phyloP scores from a whole-genome alignment of 2,888 invertebrate genomes.

The Drosophila suboccidentalis region DNA sequence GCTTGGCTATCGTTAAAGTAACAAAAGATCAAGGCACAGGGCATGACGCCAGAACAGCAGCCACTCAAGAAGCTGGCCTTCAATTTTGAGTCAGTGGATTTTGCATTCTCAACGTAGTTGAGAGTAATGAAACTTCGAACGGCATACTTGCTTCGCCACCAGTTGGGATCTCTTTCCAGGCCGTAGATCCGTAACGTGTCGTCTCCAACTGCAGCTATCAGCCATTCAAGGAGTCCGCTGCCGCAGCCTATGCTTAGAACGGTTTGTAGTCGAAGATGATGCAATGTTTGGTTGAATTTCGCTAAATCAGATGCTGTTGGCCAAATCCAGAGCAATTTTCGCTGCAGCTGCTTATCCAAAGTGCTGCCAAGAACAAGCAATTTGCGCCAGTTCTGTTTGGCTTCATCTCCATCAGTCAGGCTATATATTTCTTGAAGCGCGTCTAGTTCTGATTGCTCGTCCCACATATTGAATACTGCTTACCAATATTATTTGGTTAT shows the following conservation, averaged over 20 bases:
- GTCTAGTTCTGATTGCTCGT: conserved; percentile 55
- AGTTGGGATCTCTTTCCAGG: conserved; percentile 91
- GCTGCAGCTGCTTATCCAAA: conserved; percentile 80
- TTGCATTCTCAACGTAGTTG: conserved; percentile 86
- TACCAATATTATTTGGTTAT: conserved; percentile 20
- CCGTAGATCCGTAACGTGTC: conserved; percentile 85
- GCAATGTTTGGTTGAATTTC: conserved; percentile 87
- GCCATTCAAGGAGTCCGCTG: conserved; percentile 93
- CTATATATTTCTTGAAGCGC: conserved; percentile 58
- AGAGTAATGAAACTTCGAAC: conserved; percentile 90
- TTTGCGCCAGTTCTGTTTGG: conserved; percentile 85
- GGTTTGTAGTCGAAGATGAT: conserved; percentile 85
- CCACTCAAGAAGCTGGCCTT: conserved; percentile 84
- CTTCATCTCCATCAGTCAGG: conserved; percentile 53
- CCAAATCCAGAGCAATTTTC: conserved; percentile 90
- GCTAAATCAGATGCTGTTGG: conserved; percentile 89
- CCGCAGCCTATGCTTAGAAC: conserved; percentile 92
- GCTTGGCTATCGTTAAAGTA: conserved; percentile 92
- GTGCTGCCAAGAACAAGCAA: conserved; percentile 81
- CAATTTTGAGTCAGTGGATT: neutral
- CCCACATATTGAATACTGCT: conserved; percentile 64
- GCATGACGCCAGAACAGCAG: conserved; percentile 81
- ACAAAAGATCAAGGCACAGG: conserved; percentile 90
- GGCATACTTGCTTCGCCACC: conserved; percentile 93
- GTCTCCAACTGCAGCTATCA: conserved; percentile 88